Base-by-base conservation (phyloP, 1,140 invertebrate genomes). In the Saccostrea glomerata region DNA sequence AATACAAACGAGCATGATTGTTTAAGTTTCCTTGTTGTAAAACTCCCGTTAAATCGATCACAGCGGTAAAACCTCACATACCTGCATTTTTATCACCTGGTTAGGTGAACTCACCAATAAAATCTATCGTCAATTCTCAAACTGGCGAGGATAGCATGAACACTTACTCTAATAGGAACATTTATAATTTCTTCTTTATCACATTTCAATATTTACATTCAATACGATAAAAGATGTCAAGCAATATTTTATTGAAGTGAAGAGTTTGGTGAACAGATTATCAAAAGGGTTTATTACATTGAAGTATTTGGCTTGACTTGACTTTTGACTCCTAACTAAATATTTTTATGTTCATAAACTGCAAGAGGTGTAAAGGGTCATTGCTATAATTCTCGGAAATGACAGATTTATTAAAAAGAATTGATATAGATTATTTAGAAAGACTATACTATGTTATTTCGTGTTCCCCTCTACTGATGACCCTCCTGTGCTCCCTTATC, bases 121-220 rank as follows among this genome's bases (percentile, higher is more conserved):
- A 77, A 36, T 36, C 25, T 23, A 30, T 77, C 25, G 70, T 77
- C 11, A 30, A 77, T 11, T 25, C 47, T 47, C 47, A 47, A 47
- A 47, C 47, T 47, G 1, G 25, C 23, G 70, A 30, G 25, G 70
- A 25, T 15, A 77, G 9, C 25, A 47, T 47, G 70, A 3, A 36
- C 30, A 36, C 70, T 12, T 77, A 25, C 30, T 30, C 1, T 36
- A 77, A 77, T 77, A 23, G 25, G 25, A 30, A 77, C 70, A 77
- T 77, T 40, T 77, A 77, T 36, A 77, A 77, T 36, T 77, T 25
- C 30, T 77, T 47, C 30, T 77, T 77, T 77, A 77, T 77, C 70
- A 36, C 36, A 25, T 30, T 77, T 77, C 70, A 77, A 77, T 77
- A 77, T 77, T 77, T 77, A 25, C 25, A 30, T 25, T 30, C 23